Percentiles rank a stretch among this genome's conserved stretches.
phyloP scores from a whole-genome alignment of 2,888 invertebrate species.

The Cactoblastis cactorum region DNA sequence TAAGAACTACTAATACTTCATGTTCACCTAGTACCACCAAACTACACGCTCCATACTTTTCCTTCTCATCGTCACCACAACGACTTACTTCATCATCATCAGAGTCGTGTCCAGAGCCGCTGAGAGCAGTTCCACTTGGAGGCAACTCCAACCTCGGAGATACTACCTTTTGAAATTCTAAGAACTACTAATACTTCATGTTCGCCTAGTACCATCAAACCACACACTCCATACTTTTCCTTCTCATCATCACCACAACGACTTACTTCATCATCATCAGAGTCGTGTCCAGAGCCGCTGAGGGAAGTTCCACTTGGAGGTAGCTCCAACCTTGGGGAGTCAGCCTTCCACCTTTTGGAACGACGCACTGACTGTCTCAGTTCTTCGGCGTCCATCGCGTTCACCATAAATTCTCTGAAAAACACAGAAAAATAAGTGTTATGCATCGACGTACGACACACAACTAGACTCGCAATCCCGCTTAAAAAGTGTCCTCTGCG shows the following conservation, averaged over 20 bases:
- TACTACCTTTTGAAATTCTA: slow-evolving; percentile 80
- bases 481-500: too few relatives aligned
- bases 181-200: background rate
- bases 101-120: background rate
- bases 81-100: too few relatives aligned
- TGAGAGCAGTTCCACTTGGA: too few relatives aligned
- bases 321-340: slow-evolving; percentile 56
- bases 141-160: too few relatives aligned
- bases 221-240: too few relatives aligned
- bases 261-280: slow-evolving; percentile 84
- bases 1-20: background rate
- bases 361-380: slow-evolving; percentile 86
- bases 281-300: slow-evolving; percentile 79
- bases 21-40: background rate
- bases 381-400: slow-evolving; percentile 92
- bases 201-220: background rate
- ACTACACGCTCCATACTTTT: too few relatives aligned
- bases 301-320: slow-evolving; percentile 66
- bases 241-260: too few relatives aligned
- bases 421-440: background rate
- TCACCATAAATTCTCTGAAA: slow-evolving; percentile 89
- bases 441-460: too few relatives aligned
- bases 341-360: slow-evolving; percentile 79
- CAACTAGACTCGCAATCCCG: too few relatives aligned
- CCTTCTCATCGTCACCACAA: too few relatives aligned